Conservation (phyloP, 2,797 vertebrate genomes). For the Arctocebus calabarensis region DNA sequence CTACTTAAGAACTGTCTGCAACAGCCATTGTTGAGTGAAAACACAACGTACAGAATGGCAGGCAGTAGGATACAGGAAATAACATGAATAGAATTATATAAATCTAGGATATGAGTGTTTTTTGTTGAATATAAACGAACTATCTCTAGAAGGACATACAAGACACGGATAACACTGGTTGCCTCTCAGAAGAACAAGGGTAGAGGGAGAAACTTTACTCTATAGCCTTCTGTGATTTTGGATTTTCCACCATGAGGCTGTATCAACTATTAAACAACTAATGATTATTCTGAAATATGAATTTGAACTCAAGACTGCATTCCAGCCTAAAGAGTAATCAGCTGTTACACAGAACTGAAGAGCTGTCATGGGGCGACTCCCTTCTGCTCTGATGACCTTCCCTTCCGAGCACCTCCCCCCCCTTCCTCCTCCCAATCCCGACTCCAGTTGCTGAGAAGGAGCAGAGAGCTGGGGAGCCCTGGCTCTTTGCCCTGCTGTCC, state of each 20-base stretch:
- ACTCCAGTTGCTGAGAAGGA: not conserved
- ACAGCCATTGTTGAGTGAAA: not conserved
- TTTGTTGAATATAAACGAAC: not conserved
- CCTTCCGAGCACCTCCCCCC: accelerated
- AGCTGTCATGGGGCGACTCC: no score
- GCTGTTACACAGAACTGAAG: not conserved
- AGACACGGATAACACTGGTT: not conserved
- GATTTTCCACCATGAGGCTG: not conserved
- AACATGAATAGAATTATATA: not conserved
- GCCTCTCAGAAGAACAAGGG: not conserved
- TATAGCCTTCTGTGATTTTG: not conserved
- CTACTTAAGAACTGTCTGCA: not conserved
- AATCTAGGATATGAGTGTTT: not conserved
- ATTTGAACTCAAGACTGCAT: not conserved
- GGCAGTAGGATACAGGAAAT: not conserved
- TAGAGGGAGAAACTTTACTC: not conserved
- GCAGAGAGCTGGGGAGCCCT: not conserved
- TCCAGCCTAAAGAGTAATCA: not conserved
- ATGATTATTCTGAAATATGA: not conserved
- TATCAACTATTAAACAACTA: not conserved
- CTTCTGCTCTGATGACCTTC: not conserved
- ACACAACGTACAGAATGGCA: not conserved
- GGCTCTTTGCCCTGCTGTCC: not conserved
- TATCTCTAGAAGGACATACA: not conserved
- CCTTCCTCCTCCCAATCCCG: accelerated